Evolutionary conservation across 2,113 vertebrate species (phyloP).

Genomic region (Clarias batrachus): DNA sequence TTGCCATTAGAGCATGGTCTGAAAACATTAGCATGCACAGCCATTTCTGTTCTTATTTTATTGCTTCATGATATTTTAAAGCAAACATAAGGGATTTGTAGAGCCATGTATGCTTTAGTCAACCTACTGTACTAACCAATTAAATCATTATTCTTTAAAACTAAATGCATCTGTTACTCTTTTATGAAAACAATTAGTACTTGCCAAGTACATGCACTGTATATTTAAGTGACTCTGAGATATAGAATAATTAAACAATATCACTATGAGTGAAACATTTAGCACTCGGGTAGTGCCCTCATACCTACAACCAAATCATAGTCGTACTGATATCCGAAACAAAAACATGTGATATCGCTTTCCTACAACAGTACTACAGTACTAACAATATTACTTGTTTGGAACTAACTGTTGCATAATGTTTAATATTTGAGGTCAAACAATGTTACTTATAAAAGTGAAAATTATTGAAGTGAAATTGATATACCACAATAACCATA

Average conservation of each 20-base stretch:
- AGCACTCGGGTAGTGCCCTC: no score
- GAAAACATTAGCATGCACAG: conserved; percentile 29
- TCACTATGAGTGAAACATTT: no score
- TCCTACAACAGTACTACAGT: no score
- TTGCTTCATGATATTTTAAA: conserved; percentile 25
- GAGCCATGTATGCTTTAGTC: background rate
- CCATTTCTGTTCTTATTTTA: background rate
- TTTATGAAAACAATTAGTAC: background rate
- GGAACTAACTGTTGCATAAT: background rate
- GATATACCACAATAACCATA: background rate
- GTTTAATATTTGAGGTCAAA: background rate
- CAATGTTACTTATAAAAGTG: background rate
- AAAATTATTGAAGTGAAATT: background rate
- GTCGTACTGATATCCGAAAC: no score
- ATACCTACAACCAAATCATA: no score
- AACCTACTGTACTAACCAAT: background rate
- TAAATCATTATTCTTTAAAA: background rate
- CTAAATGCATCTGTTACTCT: background rate
- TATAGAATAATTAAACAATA: no score
- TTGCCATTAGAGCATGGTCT: conserved; percentile 39
- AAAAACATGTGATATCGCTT: no score
- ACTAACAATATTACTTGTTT: no score
- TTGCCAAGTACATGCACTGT: background rate
- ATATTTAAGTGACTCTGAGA: background rate
- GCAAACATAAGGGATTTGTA: background rate